Base-by-base conservation (phyloP, 2,888 invertebrate species). In the Amiota mariae region DNA sequence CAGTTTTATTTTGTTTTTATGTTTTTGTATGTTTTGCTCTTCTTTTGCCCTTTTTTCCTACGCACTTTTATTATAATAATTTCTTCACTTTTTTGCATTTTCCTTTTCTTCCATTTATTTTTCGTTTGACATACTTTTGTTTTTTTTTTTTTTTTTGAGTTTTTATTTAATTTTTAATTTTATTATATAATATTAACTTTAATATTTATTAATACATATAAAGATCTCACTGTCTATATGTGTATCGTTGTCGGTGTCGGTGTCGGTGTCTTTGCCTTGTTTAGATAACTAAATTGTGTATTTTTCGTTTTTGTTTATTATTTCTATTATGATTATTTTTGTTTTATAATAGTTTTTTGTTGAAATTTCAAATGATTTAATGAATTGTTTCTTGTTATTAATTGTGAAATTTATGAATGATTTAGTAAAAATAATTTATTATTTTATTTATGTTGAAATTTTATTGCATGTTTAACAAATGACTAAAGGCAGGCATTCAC, bases 291-390 rank as follows among this genome's bases (percentile, higher is more conserved):
- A 36, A 63, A 36, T 63, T 63, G 63, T n/a, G 24, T 63, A 24
- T 20, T 79, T 77, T 81, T 80, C 82, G 77, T 72, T 80, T 77
- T 80, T 77, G 75, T 73, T 57, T 72, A 70, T 18, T 46, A 24
- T 71, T 56, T 61, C 36, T 36, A 36, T 36, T 36, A 36, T 36
- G 36, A 36, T 36, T 36, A 36, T 36, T 36, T 2, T 6, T 56
- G 54, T 46, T 71, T 63, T 71, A 71, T 80, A 77, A 72, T 73
- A 70, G 66, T 79, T 75, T 77, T 24, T 76, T 68, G 74, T 83
- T 81, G 83, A 82, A 85, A 83, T 82, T 84, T 79, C 66, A 81
- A 81, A 13, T 83, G 77, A 82, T 81, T 82, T 85, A 82, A 85
- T 78, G 73, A 70, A 71, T 80, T 77, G 20, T 76, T 76, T 71